Evolutionary conservation across 35 echinoderm and acorn worm species (phyloP), one percentile per base, ranked within the genome.

Genomic region (Antedon bifida): DNA sequence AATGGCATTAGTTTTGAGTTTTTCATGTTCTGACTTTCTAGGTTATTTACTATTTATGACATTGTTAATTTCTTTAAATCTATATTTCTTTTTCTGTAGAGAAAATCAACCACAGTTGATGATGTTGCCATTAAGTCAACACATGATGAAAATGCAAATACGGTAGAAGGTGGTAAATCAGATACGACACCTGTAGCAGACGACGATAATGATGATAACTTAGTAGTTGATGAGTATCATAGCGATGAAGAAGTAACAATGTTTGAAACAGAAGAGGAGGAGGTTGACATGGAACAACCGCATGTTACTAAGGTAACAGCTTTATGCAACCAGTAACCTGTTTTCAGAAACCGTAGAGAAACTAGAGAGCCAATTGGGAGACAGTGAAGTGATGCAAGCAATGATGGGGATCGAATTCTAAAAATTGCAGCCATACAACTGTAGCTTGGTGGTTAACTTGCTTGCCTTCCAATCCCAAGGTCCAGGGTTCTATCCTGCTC

Each of bases 191-290:
- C 30, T 33, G 23, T 29, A 32, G 21, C 21, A 32, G 77, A 73
- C 3, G 84, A 79, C 74, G 83, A 84, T 26, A 85, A 86, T 35
- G 87, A 89, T 39, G 91, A 92, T 36, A 86, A 84, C 8, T 17
- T 92, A 38, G 30, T 96, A 29, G 93, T 96, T 5, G 82, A 56
- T 11, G 90, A 96, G 79, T 96, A 96, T 85, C 90, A 89, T 35
- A 96, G 93, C 46, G 93, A 96, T 34, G 84, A 79, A 4, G 86
- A 96, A 17, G 51, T 29, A 23, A 44, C 30, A 30, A 75, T 36
- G 39, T 33, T 76, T 23, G 80, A 82, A 16, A 82, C 86, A 8
- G 82, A 89, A 17, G 89, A 83, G 29, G 86, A 84, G 19, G 84
- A 93, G 30, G 87, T 86, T 56, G 80, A 5, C 26, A 1, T 78